phyloP scores from a whole-genome alignment of 1,140 invertebrate genomes.

The Zelostemma sp. region DNA sequence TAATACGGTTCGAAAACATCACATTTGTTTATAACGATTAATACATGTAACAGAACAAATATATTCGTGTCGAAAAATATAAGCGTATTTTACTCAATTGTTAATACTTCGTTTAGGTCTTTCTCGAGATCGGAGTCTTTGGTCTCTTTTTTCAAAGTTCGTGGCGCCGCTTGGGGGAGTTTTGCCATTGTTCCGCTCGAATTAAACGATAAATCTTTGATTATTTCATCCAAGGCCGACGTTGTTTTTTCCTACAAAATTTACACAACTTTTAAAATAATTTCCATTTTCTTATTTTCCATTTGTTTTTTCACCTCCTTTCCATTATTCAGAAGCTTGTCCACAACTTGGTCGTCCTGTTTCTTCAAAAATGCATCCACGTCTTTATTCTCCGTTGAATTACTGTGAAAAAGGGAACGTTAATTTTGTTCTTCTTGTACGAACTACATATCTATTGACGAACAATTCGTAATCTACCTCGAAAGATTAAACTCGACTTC shows the following conservation, averaged over 20 bases:
- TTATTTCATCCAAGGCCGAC: slow-evolving; percentile 1
- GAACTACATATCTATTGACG: too few relatives aligned
- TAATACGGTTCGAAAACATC: neutral
- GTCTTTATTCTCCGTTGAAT: too few relatives aligned
- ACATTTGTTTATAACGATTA: slow-evolving; percentile 6
- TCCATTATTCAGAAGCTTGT: too few relatives aligned
- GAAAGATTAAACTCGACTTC: slow-evolving; percentile 70
- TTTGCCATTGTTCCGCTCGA: slow-evolving; percentile 10
- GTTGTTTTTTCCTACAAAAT: too few relatives aligned
- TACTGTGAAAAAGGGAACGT: too few relatives aligned
- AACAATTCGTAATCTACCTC: slow-evolving; percentile 67
- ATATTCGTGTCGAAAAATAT: slow-evolving; percentile 2
- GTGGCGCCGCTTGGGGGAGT: slow-evolving; percentile 44
- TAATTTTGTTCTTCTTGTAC: too few relatives aligned
- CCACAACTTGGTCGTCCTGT: too few relatives aligned
- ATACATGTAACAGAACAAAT: slow-evolving; percentile 12
- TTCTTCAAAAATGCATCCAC: too few relatives aligned
- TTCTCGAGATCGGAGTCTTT: slow-evolving; percentile 58
- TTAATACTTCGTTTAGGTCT: slow-evolving; percentile 60
- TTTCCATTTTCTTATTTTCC: too few relatives aligned
- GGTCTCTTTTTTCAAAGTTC: slow-evolving; percentile 42
- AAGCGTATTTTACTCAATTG: slow-evolving; percentile 37
- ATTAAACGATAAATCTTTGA: too few relatives aligned
- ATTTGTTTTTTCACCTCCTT: too few relatives aligned
- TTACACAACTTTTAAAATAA: too few relatives aligned